Evolutionary conservation across 2,888 invertebrate genomes (phyloP), one percentile per base, ranked within the genome.

Genomic region (Scaptomyza polygonia): DNA sequence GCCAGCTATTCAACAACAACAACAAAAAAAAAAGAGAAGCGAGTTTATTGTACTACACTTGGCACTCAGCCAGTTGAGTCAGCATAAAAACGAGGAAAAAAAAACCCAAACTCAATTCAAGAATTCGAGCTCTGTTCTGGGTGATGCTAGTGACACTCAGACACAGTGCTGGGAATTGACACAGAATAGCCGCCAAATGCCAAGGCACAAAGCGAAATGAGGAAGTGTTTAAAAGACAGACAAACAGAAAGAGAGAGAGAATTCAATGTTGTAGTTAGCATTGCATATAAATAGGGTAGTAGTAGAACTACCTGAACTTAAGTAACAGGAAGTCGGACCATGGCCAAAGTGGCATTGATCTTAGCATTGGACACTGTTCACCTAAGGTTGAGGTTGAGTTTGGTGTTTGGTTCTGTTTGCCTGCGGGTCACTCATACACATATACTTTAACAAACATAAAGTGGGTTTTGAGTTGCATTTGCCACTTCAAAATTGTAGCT

Each of bases 21-120:
- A 25, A 25, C 8, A 18, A 18, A 5, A 30, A 9, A 47, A 32
- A 9, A 11, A 16, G 5, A 18, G 18, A 70, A 67, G 70, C 68
- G 76, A 73, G 84, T 88, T 85, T 85, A 85, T 88, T 85, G 84
- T 88, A 88, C 84, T 86, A 86, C 86, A 79, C 80, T 86, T 88
- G 83, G 86, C 83, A 87, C 69, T 72, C 83, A 77, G 86, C 86
- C 86, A 87, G 67, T 53, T 40, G 47, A 49, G n/a, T 12, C 56
- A 9, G 32, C 43, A 21, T 36, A 44, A 34, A n/a, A 12, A n/a
- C n/a, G n/a, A n/a, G n/a, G n/a, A n/a, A 0, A 34, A 16, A 11
- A 6, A 45, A 25, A 52, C 16, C 47, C 36, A 29, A 63, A 62
- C 69, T 57, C 63, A 67, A 86, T 86, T 86, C 80, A 40, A n/a